Evolutionary conservation across 2,888 invertebrate genomes (phyloP).

Genomic region (Agrochola lota): DNA sequence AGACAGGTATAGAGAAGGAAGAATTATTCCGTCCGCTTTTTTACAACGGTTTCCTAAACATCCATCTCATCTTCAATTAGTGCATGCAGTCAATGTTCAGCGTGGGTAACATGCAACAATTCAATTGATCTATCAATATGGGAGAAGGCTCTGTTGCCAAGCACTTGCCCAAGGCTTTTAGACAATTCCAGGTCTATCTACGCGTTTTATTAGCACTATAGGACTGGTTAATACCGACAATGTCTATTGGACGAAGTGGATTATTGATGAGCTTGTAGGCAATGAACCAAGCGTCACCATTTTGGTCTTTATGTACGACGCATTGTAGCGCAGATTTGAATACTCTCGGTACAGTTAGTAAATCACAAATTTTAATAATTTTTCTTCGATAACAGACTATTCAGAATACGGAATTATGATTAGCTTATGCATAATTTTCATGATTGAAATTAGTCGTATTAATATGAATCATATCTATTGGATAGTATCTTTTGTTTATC

Average conservation of each 20-base stretch:
- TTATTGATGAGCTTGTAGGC: constrained; percentile 28
- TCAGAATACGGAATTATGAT: neutral
- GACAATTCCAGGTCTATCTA: neutral
- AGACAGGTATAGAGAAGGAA: too few relatives aligned
- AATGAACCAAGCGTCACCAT: constrained; percentile 9
- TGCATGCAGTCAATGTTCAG: neutral
- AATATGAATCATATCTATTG: constrained; percentile 8
- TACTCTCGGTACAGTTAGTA: neutral
- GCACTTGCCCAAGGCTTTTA: too few relatives aligned
- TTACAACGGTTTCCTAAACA: neutral
- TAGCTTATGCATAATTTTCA: neutral
- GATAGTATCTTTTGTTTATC: constrained; percentile 19
- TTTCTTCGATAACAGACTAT: neutral
- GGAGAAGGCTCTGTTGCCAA: neutral
- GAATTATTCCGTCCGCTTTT: neutral
- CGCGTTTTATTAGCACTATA: neutral
- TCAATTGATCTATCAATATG: neutral
- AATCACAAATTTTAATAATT: too few relatives aligned
- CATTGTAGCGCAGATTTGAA: constrained; percentile 4
- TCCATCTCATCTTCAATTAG: too few relatives aligned
- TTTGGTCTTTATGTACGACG: neutral
- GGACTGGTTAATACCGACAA: neutral
- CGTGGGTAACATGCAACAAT: neutral
- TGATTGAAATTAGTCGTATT: neutral
- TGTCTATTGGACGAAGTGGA: constrained; percentile 13